A percentile compares a stretch with the other conserved stretches of the same genome.
Evolutionary conservation across 2,113 vertebrate genomes (phyloP).

Genomic region (Spilogale gracilis): DNA sequence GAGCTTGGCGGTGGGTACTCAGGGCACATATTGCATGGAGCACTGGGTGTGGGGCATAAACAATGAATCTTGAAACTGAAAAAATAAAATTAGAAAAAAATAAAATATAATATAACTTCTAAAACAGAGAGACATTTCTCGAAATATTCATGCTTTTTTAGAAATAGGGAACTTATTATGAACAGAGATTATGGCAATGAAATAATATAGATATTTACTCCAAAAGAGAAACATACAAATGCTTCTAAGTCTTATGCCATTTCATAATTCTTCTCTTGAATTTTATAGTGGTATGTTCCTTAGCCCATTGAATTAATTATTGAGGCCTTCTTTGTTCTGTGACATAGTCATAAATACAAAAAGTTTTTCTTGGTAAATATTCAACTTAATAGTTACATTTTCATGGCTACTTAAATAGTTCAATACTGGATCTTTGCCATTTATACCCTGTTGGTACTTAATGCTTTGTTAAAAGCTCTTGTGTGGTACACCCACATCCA

Average conservation of each 20-base stretch:
- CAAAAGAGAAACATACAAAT: neutral
- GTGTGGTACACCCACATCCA: neutral
- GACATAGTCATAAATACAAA: neutral
- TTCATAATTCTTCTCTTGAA: neutral
- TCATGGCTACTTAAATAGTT: neutral
- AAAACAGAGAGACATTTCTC: neutral
- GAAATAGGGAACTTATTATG: neutral
- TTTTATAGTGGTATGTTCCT: neutral
- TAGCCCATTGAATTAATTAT: neutral
- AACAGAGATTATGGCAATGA: neutral
- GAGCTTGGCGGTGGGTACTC: too few species aligned
- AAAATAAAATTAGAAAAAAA: too few species aligned
- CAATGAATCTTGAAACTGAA: too few species aligned
- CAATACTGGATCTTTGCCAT: neutral
- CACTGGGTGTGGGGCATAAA: too few species aligned
- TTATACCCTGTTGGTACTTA: neutral
- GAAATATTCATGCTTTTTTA: neutral
- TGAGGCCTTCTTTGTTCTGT: neutral
- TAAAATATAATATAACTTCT: neutral
- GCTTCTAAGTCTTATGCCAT: neutral
- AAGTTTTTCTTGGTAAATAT: neutral
- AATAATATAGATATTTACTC: neutral
- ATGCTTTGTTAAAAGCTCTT: conserved; percentile 2
- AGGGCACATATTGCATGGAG: too few species aligned
- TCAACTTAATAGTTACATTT: neutral